A percentile compares a stretch with the other conserved stretches of the same genome.
Evolutionary conservation across 2,113 vertebrate species (phyloP).

Genomic region (Galemys pyrenaicus): DNA sequence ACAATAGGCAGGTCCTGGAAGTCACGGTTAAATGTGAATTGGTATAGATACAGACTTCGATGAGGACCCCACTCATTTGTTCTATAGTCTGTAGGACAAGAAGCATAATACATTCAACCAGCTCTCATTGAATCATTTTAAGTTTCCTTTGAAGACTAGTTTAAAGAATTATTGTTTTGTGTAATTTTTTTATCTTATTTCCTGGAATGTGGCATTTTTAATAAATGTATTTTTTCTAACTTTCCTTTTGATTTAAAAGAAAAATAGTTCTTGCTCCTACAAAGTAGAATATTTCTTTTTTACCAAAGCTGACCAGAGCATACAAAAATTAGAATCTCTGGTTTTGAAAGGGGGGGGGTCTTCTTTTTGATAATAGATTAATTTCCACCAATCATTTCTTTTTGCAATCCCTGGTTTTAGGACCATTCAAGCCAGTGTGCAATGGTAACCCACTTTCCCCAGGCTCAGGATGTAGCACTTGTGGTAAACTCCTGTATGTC

Average conservation of each 20-base stretch:
- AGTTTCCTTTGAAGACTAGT: conserved; percentile 61
- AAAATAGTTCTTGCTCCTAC: conserved; percentile 80
- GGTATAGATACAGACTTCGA: conserved; percentile 38
- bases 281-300: conserved; percentile 79
- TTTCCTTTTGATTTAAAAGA: conserved; percentile 82
- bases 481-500: conserved; percentile 53
- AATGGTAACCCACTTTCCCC: conserved; percentile 66
- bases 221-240: conserved; percentile 78
- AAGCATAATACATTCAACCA: conserved; percentile 40
- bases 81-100: conserved; percentile 50
- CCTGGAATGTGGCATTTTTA: conserved; percentile 65
- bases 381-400: conserved; percentile 78
- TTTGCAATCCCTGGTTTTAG: conserved; percentile 83
- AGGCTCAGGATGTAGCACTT: conserved; percentile 61
- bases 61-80: conserved; percentile 30
- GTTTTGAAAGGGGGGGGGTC: neutral
- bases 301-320: conserved; percentile 74
- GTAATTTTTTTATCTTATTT: conserved; percentile 67
- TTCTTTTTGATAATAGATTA: conserved; percentile 80
- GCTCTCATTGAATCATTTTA: conserved; percentile 70
- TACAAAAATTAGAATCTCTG: conserved; percentile 77
- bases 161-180: conserved; percentile 54
- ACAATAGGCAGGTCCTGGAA: neutral
- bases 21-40: conserved; percentile 30
- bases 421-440: conserved; percentile 79